These are phyloP conservation scores for Phymanthus crucifer DNA, from an alignment of 92 coral and sea anemone species.

Conservation along the genomic window DNA sequence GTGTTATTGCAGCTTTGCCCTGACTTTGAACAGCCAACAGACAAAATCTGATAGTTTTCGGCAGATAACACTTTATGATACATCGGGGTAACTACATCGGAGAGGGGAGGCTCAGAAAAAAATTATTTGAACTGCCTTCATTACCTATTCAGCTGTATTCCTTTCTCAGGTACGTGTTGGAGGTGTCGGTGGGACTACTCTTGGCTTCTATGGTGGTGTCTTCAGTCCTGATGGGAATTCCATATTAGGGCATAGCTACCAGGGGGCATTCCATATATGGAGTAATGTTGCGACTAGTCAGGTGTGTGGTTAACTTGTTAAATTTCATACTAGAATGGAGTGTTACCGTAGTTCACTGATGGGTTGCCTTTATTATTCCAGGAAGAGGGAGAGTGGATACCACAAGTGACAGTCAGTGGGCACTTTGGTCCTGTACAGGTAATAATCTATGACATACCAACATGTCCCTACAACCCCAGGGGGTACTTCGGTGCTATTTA, in stretches of 20 bases:
- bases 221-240: constrained; percentile 85
- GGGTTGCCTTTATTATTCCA: neutral
- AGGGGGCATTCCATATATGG: constrained; percentile 93
- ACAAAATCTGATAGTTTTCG: too few species aligned
- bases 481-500: too few species aligned
- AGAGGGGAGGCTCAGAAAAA: too few species aligned
- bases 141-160: neutral
- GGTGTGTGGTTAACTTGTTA: neutral
- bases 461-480: too few species aligned
- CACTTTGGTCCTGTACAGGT: constrained; percentile 96
- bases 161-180: constrained; percentile 87
- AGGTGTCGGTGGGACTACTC: constrained; percentile 94
- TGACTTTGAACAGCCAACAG: too few species aligned
- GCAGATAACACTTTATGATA: too few species aligned
- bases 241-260: constrained; percentile 93
- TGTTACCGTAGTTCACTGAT: too few species aligned
- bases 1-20: too few species aligned
- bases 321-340: neutral
- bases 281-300: constrained; percentile 31
- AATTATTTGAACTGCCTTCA: too few species aligned
- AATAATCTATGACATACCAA: neutral
- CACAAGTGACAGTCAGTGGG: constrained; percentile 81
- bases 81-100: too few species aligned
- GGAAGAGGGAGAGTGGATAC: constrained; percentile 68
- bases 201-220: constrained; percentile 92